These are phyloP conservation scores for Ceratosolen solmsi DNA, from an alignment of 1,140 invertebrate genomes.

Conservation along the genomic window DNA sequence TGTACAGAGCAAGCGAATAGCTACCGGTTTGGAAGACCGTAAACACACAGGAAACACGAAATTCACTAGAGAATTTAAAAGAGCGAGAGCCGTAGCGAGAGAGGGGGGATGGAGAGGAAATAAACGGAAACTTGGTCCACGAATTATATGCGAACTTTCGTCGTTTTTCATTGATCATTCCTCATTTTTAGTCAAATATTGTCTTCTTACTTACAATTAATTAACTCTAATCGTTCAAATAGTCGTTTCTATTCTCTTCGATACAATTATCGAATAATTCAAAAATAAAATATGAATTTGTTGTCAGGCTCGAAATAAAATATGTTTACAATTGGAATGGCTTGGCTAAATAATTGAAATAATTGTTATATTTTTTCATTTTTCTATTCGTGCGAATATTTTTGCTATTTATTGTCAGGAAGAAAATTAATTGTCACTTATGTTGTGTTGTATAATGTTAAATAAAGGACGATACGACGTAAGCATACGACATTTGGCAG, in stretches of 20 bases:
- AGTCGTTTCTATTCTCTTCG: neutral
- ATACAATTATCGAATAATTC: neutral
- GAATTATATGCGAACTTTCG: neutral
- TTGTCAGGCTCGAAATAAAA: neutral
- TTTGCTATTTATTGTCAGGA: neutral
- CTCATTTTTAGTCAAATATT: neutral
- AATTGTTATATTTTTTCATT: neutral
- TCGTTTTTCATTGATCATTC: neutral
- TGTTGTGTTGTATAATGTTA: no score
- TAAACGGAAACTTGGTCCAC: neutral
- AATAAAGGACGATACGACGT: no score
- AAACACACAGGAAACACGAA: neutral
- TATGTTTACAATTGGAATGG: neutral
- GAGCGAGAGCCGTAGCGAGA: neutral
- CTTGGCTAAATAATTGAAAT: constrained; percentile 3
- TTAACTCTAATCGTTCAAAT: neutral
- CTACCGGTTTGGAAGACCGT: constrained; percentile 1
- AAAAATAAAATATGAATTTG: neutral
- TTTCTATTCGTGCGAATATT: neutral
- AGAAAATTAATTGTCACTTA: no score
- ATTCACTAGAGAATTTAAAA: neutral
- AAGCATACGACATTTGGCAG: neutral
- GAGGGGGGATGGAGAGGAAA: neutral
- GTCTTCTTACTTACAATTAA: neutral
- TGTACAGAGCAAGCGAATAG: constrained; percentile 8